phyloP scores from a whole-genome alignment of 2,888 invertebrate species.

The Patella pellucida region DNA sequence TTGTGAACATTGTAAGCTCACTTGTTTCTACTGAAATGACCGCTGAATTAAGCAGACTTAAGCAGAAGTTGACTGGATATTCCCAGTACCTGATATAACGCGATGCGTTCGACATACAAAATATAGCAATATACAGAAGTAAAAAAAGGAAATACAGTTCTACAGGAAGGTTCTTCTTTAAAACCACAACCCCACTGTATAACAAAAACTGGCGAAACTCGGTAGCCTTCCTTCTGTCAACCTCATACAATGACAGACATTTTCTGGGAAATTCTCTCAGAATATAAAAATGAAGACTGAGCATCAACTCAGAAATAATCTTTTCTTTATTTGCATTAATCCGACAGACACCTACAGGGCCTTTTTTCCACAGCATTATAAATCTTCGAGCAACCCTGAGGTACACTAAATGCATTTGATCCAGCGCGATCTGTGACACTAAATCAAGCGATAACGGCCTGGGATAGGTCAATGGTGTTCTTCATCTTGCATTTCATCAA shows the following conservation, averaged over 20 bases:
- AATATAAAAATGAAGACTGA: constrained; percentile 24
- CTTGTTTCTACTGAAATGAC: too few species aligned
- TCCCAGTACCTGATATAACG: too few species aligned
- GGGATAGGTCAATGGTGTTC: too few species aligned
- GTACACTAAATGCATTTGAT: constrained; percentile 58
- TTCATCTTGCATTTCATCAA: too few species aligned
- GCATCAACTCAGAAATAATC: constrained; percentile 36
- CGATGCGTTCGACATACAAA: too few species aligned
- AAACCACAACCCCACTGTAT: too few species aligned
- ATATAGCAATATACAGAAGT: too few species aligned
- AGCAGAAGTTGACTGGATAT: too few species aligned
- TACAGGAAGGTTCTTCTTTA: too few species aligned
- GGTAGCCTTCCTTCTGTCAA: constrained; percentile 54
- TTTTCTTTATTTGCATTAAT: constrained; percentile 5
- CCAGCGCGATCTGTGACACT: constrained; percentile 49
- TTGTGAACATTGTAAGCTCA: too few species aligned
- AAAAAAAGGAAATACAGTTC: too few species aligned
- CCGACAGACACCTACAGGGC: constrained; percentile 18
- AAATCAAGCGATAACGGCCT: constrained; percentile 24
- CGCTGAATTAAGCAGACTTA: too few species aligned
- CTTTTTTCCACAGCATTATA: constrained; percentile 34
- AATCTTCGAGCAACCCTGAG: constrained; percentile 44
- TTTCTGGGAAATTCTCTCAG: constrained; percentile 47
- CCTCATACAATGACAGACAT: constrained; percentile 37
- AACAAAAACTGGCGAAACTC: constrained; percentile 54